Base-by-base conservation (phyloP, 2,888 invertebrate genomes). In the Scotopteryx bipunctaria region DNA sequence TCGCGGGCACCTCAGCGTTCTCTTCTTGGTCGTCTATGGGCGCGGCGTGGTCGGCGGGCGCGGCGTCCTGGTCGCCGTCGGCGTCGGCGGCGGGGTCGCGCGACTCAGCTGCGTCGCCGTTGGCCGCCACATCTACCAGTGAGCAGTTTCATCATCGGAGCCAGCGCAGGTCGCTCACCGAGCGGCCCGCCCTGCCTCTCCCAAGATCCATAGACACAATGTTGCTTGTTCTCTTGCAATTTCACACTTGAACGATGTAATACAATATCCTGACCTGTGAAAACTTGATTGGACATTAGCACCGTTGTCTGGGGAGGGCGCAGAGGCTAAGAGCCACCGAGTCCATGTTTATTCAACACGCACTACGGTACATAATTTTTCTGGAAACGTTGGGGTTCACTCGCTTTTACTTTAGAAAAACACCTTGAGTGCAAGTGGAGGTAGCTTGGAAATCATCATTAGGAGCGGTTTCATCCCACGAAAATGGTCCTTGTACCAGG, bases 201-300 rank as follows among this genome's bases (percentile, higher is more conserved):
- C 66, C 64, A 13, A 61, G 55, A 62, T 66, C 67, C 63, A 62
- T 57, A 43, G 47, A 31, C 54, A 44, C 43, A 35, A 51, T 50
- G 61, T 55, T 46, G 61, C 52, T 59, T 55, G 51, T 55, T 63
- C 57, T 75, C 74, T 74, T 72, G 60, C 53, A 51, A 32, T 66
- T 73, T 72, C 74, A 62, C 61, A 69, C 74, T 79, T 76, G 70
- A 55, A 66, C 67, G 75, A 65, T 63, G 76, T 65, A 72, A 73
- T 59, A 70, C 68, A 71, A 70, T 69, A 69, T 81, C 76, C 81
- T 82, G 78, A 90, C 90, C 90, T 90, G 54, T 54, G 90, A 89
- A 90, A 90, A 89, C 90, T 90, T 79, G 90, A 90, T 88, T 85
- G 76, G 77, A 85, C 77, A 89, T 90, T 90, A 90, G 82, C 86